Evolutionary conservation across 2,797 vertebrate species (phyloP).

Genomic region (Pelobates cultripes): DNA sequence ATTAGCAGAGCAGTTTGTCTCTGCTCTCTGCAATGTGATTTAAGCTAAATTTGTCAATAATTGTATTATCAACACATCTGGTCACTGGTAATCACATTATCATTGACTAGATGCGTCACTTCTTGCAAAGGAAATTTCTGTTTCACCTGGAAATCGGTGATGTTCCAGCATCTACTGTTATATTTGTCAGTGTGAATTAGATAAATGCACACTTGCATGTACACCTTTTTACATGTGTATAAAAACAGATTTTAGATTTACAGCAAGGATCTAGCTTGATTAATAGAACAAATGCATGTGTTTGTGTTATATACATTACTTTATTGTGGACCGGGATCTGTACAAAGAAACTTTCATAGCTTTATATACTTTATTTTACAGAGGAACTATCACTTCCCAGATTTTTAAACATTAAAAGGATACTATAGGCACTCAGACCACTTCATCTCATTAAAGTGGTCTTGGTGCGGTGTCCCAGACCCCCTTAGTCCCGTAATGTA

Average conservation of each 20-base stretch:
- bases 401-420: too few relatives aligned
- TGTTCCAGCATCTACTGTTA: constrained; percentile 1
- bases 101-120: constrained; percentile 38
- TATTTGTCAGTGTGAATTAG: neutral
- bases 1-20: neutral
- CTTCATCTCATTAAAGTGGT: too few relatives aligned
- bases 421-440: too few relatives aligned
- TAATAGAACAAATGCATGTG: too few relatives aligned
- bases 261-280: too few relatives aligned
- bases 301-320: too few relatives aligned
- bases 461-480: too few relatives aligned
- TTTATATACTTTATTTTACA: too few relatives aligned
- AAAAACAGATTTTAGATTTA: neutral
- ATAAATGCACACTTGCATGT: neutral
- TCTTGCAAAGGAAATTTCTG: constrained; percentile 10
- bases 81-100: constrained; percentile 43
- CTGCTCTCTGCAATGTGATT: constrained; percentile 5
- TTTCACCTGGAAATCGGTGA: neutral
- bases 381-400: too few relatives aligned
- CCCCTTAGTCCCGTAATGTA: too few relatives aligned
- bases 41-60: constrained; percentile 29
- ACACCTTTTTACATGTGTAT: neutral
- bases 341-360: too few relatives aligned
- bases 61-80: constrained; percentile 49
- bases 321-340: too few relatives aligned